Evolutionary conservation across 64 coral and sea anemone species (phyloP).

Genomic region (Montipora sp.): DNA sequence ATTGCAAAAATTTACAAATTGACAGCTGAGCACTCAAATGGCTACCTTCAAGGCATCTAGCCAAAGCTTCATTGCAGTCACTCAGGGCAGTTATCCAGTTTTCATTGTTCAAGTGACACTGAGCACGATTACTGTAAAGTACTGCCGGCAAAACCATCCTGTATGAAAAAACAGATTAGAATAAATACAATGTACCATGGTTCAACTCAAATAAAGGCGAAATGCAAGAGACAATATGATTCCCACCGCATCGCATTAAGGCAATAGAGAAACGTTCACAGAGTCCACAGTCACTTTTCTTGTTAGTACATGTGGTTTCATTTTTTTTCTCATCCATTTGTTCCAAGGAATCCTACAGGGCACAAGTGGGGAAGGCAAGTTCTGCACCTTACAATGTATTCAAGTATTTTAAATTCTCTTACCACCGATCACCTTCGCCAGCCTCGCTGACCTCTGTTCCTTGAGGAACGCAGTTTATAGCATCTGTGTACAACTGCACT

Average conservation of each 20-base stretch:
- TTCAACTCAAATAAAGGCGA: neutral
- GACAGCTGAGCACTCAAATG: too few species aligned
- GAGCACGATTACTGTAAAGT: constrained; percentile 91
- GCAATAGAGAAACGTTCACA: too few species aligned
- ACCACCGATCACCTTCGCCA: constrained; percentile 60
- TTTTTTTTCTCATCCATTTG: too few species aligned
- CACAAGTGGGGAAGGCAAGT: too few species aligned
- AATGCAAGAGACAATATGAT: too few species aligned
- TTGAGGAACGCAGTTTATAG: constrained; percentile 60
- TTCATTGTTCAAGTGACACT: constrained; percentile 77
- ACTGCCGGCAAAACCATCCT: constrained; percentile 92
- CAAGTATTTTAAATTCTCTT: neutral
- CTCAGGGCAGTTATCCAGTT: constrained; percentile 74
- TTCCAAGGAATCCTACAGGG: too few species aligned
- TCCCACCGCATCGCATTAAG: too few species aligned
- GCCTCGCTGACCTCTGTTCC: constrained; percentile 39
- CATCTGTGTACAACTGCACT: constrained; percentile 59
- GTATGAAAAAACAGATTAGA: neutral
- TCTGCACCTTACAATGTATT: neutral
- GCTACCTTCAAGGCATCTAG: constrained; percentile 94
- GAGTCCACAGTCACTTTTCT: too few species aligned
- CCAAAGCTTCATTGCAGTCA: constrained; percentile 88
- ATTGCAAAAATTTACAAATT: too few species aligned
- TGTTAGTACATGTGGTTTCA: too few species aligned
- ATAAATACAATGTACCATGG: neutral